Evolutionary conservation across 2,888 invertebrate species (phyloP), one percentile per base, ranked within the genome.

Genomic region (Netelia virgata): DNA sequence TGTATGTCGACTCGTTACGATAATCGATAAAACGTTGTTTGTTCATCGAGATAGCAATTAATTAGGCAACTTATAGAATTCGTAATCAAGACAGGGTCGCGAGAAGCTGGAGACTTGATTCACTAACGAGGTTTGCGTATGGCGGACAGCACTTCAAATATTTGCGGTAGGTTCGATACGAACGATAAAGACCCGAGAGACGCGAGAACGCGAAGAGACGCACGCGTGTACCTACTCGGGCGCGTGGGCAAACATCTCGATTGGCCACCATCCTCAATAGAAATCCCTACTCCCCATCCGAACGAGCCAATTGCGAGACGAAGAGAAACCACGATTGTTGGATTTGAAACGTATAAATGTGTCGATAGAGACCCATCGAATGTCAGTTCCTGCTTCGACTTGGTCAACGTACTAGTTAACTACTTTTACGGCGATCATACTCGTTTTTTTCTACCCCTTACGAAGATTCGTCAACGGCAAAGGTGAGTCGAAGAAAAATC

Each of bases 331-430:
- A 89, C 91, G 90, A 89, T 91, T 91, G 91, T 90, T 90, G 90
- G 91, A 92, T 92, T 93, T 92, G 88, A 92, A 92, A 92, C 91
- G 92, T 93, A 93, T 93, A 93, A 93, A 93, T 91, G 91, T 90
- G 90, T 91, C 90, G 91, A 90, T 90, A 89, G 88, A 89, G 86
- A 89, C 88, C 88, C 89, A 84, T 84, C 86, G 81, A 78, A 84
- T 88, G 87, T 87, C 91, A 91, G 90, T 91, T 90, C 88, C 87
- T 86, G 84, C 87, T 88, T 87, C 83, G 85, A 83, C 85, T 74
- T 82, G 83, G 70, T 79, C 80, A 84, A 85, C 76, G 78, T 82
- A 75, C 53, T 84, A 75, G 36, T 36, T 6, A 36, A 36, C 36
- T 36, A 36, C 6, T 36, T 6, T 36, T 36, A 36, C 36, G 5